Base-by-base conservation (phyloP, 2,113 vertebrate species). In the Rhea pennata region DNA sequence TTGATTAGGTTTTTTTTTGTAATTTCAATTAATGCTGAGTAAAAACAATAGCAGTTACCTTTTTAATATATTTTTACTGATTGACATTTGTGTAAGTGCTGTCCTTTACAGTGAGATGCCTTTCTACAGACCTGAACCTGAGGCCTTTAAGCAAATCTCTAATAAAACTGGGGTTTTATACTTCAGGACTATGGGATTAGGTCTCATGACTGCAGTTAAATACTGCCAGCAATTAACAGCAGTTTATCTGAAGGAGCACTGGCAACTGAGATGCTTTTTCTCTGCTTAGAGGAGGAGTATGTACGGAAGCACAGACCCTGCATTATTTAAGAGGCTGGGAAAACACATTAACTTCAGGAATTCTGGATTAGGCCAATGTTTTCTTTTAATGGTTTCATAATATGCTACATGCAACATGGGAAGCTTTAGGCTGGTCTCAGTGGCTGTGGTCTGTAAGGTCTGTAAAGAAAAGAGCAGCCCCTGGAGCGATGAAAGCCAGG, bases 351-450 rank as follows among this genome's bases (percentile, higher is more conserved):
- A 80, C 9, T 64, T 64, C 54, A 53, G 51, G 61, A 20, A 29
- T 29, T 85, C 8, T 53, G 59, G 9, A 6, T 71, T 64, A 62
- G 27, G 61, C 50, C 17, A 44, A 48, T 44, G 29, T 29, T 62
- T 9, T 53, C 33, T 79, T 94, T 40, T 36, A 19, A 42, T 16
- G 46, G 11, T 62, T 50, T 72, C 3, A 3, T 69, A 42, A 24
- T 6, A 6, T 44, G 13, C 4, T 53, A 5, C 39, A 7, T 16
- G 44, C 31, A 42, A 31, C 0, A 4, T 5, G 23, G 22, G 23
- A 31, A 64, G 24, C 15, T 71, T 3, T 5, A n/a, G 27, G 26
- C 83, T 84, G 21, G 19, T n/a, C 58, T 44, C 1, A 1, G 20
- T 12, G 16, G 33, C 62, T 58, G 20, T 75, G 67, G 31, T 31